Percentiles rank a stretch among this genome's conserved stretches.
phyloP scores from a whole-genome alignment of 2,797 vertebrate species.

The Sus cebifrons region DNA sequence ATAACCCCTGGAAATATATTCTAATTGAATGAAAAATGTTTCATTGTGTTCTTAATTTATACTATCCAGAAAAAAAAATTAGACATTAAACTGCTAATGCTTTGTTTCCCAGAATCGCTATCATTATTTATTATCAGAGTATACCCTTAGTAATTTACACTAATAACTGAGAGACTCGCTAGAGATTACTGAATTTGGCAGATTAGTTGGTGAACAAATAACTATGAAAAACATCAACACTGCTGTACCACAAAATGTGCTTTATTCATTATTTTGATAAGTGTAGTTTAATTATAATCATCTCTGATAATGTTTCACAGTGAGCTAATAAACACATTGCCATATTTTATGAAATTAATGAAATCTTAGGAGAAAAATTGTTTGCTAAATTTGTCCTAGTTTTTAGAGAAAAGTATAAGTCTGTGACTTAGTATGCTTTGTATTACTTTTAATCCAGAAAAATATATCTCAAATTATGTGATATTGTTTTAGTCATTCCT shows the following conservation, averaged over 20 bases:
- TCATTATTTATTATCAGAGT: slow-evolving; percentile 72
- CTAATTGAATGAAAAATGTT: slow-evolving; percentile 70
- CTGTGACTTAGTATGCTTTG: neutral
- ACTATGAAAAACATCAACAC: slow-evolving; percentile 76
- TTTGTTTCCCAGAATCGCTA: slow-evolving; percentile 70
- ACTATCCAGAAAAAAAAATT: slow-evolving; percentile 44
- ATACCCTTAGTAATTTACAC: slow-evolving; percentile 73
- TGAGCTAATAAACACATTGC: slow-evolving; percentile 72
- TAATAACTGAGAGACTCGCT: slow-evolving; percentile 76
- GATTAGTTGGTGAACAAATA: slow-evolving; percentile 78
- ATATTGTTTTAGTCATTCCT: neutral
- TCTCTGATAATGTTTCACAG: slow-evolving; percentile 76
- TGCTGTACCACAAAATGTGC: slow-evolving; percentile 62
- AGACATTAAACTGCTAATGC: slow-evolving; percentile 70
- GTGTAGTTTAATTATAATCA: slow-evolving; percentile 83
- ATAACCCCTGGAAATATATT: slow-evolving; percentile 55
- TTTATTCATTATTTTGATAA: slow-evolving; percentile 83
- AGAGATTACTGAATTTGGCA: slow-evolving; percentile 75
- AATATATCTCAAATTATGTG: neutral
- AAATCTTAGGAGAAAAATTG: slow-evolving; percentile 62
- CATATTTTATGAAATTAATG: slow-evolving; percentile 74
- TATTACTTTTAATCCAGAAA: slow-evolving; percentile 32
- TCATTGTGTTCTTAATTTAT: slow-evolving; percentile 62
- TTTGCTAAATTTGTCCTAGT: slow-evolving; percentile 42
- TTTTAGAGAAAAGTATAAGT: slow-evolving; percentile 53